Conservation (phyloP, 2,797 vertebrate species). For the Sparus aurata region DNA sequence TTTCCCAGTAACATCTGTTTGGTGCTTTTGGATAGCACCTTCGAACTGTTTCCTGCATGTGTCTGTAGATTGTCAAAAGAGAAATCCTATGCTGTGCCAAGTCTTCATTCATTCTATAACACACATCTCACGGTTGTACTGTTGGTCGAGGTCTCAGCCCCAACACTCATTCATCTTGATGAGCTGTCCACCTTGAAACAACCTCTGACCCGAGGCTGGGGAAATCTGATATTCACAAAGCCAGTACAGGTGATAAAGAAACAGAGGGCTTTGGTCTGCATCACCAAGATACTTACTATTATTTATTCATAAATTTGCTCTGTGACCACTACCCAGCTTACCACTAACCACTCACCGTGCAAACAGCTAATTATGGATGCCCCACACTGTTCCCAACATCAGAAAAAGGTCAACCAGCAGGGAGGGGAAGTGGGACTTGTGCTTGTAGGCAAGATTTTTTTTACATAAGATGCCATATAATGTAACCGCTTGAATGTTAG, state of each 20-base stretch:
- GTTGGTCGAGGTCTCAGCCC: conserved; percentile 3
- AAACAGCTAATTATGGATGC: conserved; percentile 35
- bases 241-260: conserved; percentile 1
- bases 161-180: background rate
- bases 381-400: conserved; percentile 24
- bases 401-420: conserved; percentile 60
- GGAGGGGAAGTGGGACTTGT: conserved; percentile 9
- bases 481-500: conserved; percentile 4
- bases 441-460: conserved; percentile 15
- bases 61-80: background rate
- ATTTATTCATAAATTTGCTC: background rate
- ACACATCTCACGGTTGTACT: background rate
- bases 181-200: conserved; percentile 7
- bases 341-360: conserved; percentile 13
- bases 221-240: background rate
- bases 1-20: background rate
- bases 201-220: background rate
- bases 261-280: background rate
- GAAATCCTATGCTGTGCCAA: background rate
- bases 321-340: conserved; percentile 21
- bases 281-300: background rate
- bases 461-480: background rate
- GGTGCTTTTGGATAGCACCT: background rate
- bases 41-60: background rate
- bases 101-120: background rate